These are phyloP conservation scores for Tetragonula clypearis DNA, from an alignment of 1,140 invertebrate species.

Conservation along the genomic window DNA sequence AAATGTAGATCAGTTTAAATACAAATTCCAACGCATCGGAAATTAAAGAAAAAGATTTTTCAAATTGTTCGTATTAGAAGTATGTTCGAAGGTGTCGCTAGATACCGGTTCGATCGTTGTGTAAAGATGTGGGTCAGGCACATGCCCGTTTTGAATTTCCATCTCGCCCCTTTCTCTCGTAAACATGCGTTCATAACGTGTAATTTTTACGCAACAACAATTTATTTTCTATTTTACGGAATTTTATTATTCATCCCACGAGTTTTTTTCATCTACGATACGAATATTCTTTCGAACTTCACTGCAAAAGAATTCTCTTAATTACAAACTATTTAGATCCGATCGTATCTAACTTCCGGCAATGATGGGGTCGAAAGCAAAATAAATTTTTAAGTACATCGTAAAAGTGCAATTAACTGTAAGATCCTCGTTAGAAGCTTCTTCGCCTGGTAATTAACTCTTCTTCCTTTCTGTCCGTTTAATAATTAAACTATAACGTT, in stretches of 20 bases:
- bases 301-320: not conserved
- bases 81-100: constrained; percentile 34
- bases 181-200: not conserved
- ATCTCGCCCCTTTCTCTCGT: constrained; percentile 43
- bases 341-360: not conserved
- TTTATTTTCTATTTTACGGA: not conserved
- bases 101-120: constrained; percentile 67
- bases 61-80: not conserved
- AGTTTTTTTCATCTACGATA: no score
- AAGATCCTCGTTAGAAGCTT: not conserved
- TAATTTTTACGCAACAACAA: not conserved
- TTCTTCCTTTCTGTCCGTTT: no score
- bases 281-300: not conserved
- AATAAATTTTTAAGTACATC: not conserved
- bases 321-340: no score
- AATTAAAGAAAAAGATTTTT: not conserved
- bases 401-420: not conserved
- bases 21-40: no score
- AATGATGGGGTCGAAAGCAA: not conserved
- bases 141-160: constrained; percentile 69
- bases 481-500: not conserved
- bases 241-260: not conserved
- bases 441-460: not conserved
- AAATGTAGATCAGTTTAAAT: not conserved
- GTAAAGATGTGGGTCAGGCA: constrained; percentile 73